phyloP scores from a whole-genome alignment of 2,113 vertebrate species.

The Macroglossus sobrinus region DNA sequence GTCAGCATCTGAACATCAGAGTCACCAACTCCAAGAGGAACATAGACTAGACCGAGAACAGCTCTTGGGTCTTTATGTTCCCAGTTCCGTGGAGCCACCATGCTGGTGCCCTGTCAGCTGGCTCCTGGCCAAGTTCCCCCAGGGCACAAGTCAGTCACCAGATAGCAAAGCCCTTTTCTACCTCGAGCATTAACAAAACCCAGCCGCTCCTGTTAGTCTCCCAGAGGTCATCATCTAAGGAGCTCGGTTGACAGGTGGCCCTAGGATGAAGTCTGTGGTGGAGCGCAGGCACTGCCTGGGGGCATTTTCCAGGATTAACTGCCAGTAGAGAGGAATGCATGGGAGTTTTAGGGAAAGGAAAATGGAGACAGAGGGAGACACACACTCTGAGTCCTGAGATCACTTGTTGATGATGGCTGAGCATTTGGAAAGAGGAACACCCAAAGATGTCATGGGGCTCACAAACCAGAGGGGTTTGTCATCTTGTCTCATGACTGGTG shows the following conservation, averaged over 20 bases:
- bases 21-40: neutral
- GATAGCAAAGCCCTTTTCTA: slow-evolving; percentile 25
- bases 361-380: too few relatives aligned
- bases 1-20: too few relatives aligned
- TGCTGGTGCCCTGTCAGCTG: neutral
- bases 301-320: neutral
- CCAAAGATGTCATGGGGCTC: neutral
- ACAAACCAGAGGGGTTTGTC: neutral
- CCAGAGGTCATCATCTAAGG: neutral
- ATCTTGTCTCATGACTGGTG: neutral
- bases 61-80: neutral
- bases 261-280: neutral
- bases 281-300: neutral
- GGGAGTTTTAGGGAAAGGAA: neutral
- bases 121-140: neutral
- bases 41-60: neutral
- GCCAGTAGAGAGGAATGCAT: neutral
- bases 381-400: neutral
- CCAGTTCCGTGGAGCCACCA: neutral
- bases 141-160: neutral
- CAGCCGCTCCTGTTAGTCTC: neutral
- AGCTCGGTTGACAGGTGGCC: slow-evolving; percentile 1
- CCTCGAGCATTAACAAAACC: neutral
- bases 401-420: neutral
- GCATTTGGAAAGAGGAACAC: neutral